These are phyloP conservation scores for Arenaria interpres DNA, from an alignment of 2,113 vertebrate species.

Conservation along the genomic window DNA sequence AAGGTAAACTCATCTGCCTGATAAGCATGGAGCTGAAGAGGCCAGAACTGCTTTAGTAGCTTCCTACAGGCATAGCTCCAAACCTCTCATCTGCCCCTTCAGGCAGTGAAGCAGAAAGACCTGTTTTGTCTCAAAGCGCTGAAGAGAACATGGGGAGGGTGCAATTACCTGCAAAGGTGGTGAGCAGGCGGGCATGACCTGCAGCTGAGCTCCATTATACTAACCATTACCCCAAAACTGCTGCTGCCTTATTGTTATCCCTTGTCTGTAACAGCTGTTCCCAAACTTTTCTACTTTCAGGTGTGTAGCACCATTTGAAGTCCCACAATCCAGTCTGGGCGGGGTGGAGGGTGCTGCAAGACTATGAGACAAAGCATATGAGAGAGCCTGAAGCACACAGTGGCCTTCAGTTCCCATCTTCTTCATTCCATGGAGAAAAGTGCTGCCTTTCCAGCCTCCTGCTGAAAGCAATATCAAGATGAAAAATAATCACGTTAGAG, in stretches of 20 bases:
- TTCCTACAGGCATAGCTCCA: background rate
- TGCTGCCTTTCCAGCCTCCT: background rate
- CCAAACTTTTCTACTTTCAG: background rate
- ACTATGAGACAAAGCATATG: background rate
- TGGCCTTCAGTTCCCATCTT: background rate
- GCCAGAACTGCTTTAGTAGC: background rate
- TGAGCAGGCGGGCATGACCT: background rate
- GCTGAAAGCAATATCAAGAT: conserved; percentile 5
- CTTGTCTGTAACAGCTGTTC: background rate
- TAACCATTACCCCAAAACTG: background rate
- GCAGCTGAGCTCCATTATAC: background rate
- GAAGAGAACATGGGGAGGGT: background rate
- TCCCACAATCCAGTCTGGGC: background rate
- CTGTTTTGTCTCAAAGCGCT: background rate
- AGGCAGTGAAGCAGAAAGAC: background rate
- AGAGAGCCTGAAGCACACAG: background rate
- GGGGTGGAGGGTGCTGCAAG: background rate
- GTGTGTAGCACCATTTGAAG: background rate
- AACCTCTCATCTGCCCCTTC: background rate
- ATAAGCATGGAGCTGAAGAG: background rate
- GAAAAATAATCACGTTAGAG: background rate
- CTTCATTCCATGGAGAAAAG: background rate
- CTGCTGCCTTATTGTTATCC: background rate
- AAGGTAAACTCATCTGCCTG: background rate
- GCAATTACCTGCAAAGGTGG: background rate